Percentiles rank a stretch among this genome's conserved stretches.
These are phyloP conservation scores for Ypsolopha scabrella DNA, from an alignment of 2,888 invertebrate genomes.

Conservation along the genomic window DNA sequence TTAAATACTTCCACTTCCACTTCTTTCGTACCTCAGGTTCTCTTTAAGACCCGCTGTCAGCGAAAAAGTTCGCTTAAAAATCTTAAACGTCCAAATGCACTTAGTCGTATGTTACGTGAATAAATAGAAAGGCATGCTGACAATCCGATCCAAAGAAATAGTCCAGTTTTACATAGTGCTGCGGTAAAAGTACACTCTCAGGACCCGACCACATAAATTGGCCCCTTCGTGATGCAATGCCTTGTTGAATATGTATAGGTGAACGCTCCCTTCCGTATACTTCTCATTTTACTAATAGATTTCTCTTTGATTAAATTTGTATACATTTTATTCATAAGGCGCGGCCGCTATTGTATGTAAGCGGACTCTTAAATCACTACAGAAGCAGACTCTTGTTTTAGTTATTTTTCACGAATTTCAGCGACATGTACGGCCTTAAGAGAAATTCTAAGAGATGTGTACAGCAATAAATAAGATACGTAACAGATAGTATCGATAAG, in stretches of 20 bases:
- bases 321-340: slow-evolving; percentile 65
- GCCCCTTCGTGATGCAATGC: slow-evolving; percentile 67
- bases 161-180: slow-evolving; percentile 64
- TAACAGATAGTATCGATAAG: background rate
- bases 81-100: slow-evolving; percentile 12
- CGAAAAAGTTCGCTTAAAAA: background rate
- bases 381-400: slow-evolving; percentile 11
- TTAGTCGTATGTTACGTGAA: slow-evolving; percentile 19
- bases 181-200: slow-evolving; percentile 63
- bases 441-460: background rate
- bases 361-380: slow-evolving; percentile 43
- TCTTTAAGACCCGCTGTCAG: background rate
- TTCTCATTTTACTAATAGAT: slow-evolving; percentile 72
- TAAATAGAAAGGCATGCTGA: slow-evolving; percentile 37
- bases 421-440: background rate
- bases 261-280: slow-evolving; percentile 65
- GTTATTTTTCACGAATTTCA: background rate
- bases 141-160: slow-evolving; percentile 57
- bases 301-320: slow-evolving; percentile 71
- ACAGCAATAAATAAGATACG: background rate
- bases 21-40: no score
- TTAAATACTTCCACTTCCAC: no score
- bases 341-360: slow-evolving; percentile 55
- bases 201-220: slow-evolving; percentile 63
- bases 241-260: slow-evolving; percentile 70